Conservation (phyloP, 2,888 invertebrate species). For the Dolomedes plantarius region DNA sequence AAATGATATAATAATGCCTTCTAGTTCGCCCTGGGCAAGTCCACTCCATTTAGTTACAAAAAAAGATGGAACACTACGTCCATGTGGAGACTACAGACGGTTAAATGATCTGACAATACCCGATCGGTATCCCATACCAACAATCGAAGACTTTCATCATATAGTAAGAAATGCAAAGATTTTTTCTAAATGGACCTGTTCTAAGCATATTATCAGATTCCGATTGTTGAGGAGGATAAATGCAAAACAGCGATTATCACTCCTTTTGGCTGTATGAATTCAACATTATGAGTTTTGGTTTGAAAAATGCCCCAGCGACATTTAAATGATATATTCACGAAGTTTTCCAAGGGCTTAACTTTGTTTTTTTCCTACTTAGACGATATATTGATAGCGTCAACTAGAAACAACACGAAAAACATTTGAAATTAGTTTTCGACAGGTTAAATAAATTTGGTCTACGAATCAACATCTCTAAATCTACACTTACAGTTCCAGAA, state of each 20-base stretch:
- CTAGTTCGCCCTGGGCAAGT: too few species aligned
- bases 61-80: constrained; percentile 17
- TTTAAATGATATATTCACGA: too few species aligned
- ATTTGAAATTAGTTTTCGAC: background rate
- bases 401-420: background rate
- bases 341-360: too few species aligned
- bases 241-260: constrained; percentile 12
- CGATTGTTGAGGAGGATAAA: constrained; percentile 20
- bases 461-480: background rate
- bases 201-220: constrained; percentile 16
- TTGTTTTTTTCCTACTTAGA: too few species aligned
- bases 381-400: too few species aligned
- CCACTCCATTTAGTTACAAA: constrained; percentile 43
- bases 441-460: too few species aligned
- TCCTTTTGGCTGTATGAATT: background rate
- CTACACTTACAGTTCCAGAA: background rate
- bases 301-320: too few species aligned
- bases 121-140: constrained; percentile 33
- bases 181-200: constrained; percentile 26
- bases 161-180: constrained; percentile 25
- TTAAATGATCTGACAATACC: constrained; percentile 41
- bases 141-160: constrained; percentile 37
- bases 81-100: constrained; percentile 52
- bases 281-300: constrained; percentile 15
- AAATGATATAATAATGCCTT: too few species aligned